These are phyloP conservation scores for Leptinotarsa defecta DNA, from an alignment of 1,140 invertebrate species.

Conservation along the genomic window DNA sequence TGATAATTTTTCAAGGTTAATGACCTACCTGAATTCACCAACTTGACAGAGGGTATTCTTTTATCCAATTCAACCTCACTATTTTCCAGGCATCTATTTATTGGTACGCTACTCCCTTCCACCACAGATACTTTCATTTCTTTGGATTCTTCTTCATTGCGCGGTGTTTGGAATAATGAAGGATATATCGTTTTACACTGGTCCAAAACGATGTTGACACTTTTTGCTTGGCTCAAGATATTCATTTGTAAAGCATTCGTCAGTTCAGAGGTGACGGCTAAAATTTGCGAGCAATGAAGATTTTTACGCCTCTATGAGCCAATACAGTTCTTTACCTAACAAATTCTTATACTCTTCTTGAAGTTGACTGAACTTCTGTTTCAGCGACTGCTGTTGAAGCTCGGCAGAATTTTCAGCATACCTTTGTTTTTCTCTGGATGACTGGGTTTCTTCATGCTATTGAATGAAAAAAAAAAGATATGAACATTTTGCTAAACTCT, in stretches of 20 bases:
- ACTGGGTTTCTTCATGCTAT: not conserved
- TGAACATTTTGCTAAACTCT: no score
- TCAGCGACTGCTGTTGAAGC: slow-evolving; percentile 20
- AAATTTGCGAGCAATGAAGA: not conserved
- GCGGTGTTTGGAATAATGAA: slow-evolving; percentile 26
- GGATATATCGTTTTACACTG: slow-evolving; percentile 41
- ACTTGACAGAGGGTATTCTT: no score
- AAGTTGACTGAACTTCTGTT: slow-evolving; percentile 33
- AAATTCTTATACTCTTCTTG: slow-evolving; percentile 38
- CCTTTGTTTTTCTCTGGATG: not conserved
- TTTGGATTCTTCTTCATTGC: not conserved
- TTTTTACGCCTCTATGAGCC: not conserved
- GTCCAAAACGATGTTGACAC: slow-evolving; percentile 31
- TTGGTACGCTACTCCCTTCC: no score
- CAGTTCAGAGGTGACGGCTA: slow-evolving; percentile 37
- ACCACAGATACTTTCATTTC: not conserved
- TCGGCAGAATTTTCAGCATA: not conserved
- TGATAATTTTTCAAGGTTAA: no score
- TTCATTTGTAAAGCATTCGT: slow-evolving; percentile 36
- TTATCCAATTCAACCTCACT: no score
- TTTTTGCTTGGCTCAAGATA: slow-evolving; percentile 37
- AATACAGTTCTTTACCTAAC: slow-evolving; percentile 24
- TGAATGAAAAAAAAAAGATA: slow-evolving; percentile 1
- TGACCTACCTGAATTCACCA: no score
- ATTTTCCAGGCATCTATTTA: no score